Conservation (phyloP, 2,888 invertebrate genomes). For the Plagodis pulveraria region DNA sequence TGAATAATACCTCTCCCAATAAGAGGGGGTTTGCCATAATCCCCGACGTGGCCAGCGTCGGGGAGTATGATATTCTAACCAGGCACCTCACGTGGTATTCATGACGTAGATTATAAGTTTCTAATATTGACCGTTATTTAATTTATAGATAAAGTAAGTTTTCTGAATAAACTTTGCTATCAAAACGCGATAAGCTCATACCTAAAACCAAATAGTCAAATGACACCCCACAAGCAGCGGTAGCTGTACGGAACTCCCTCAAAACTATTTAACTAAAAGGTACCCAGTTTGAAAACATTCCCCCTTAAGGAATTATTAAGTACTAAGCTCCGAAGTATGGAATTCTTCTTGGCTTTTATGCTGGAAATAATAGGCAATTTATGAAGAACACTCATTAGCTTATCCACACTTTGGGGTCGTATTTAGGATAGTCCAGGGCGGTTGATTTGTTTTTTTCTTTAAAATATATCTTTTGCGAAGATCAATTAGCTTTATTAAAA, state of each 20-base stretch:
- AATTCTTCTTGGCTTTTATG: slow-evolving; percentile 22
- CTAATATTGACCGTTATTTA: no score
- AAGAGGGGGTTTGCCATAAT: no score
- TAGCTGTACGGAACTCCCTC: slow-evolving; percentile 10
- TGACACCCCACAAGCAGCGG: slow-evolving; percentile 21
- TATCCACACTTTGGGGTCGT: slow-evolving; percentile 17
- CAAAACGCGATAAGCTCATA: slow-evolving; percentile 5
- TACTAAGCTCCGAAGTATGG: slow-evolving; percentile 40
- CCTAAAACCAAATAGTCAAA: slow-evolving; percentile 3
- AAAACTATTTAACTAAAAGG: slow-evolving; percentile 72
- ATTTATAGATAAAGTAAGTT: no score
- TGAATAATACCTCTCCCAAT: no score
- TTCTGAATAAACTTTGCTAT: not conserved
- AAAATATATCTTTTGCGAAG: not conserved
- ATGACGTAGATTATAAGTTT: no score
- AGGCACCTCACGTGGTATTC: no score
- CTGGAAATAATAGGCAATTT: slow-evolving; percentile 28
- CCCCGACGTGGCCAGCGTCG: no score
- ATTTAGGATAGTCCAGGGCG: slow-evolving; percentile 6
- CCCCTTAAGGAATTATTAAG: slow-evolving; percentile 61
- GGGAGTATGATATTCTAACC: no score
- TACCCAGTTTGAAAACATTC: slow-evolving; percentile 66
- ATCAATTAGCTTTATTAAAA: no score
- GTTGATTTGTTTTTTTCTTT: not conserved
- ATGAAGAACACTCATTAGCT: slow-evolving; percentile 26